Percentiles rank a stretch among this genome's conserved stretches.
These are phyloP conservation scores for Caretta caretta DNA, from an alignment of 2,113 vertebrate genomes.

Conservation along the genomic window DNA sequence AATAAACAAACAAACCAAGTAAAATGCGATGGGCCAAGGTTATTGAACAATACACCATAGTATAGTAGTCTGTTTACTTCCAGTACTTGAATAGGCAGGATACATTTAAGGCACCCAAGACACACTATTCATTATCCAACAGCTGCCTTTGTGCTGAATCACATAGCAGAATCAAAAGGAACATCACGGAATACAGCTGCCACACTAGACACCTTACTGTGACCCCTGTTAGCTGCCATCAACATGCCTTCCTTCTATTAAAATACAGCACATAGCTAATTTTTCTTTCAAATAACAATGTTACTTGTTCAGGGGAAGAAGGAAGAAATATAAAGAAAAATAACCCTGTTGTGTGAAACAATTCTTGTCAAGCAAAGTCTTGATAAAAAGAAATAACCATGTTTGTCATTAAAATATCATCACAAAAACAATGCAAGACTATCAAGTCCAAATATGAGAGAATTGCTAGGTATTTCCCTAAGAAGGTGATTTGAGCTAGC, in stretches of 20 bases:
- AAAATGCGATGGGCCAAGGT: constrained; percentile 7
- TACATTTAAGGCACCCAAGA: constrained; percentile 32
- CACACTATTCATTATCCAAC: constrained; percentile 22
- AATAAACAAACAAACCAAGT: neutral
- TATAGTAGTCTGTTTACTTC: constrained; percentile 42
- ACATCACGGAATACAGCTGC: neutral
- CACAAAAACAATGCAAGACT: constrained; percentile 6
- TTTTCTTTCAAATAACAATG: constrained; percentile 15
- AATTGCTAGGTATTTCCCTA: neutral
- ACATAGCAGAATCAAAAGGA: constrained; percentile 29
- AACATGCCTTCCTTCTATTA: constrained; percentile 42
- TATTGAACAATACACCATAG: constrained; percentile 36
- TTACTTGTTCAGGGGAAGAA: constrained; percentile 24
- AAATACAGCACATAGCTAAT: neutral
- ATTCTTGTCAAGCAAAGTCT: constrained; percentile 17
- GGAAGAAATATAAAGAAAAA: constrained; percentile 24
- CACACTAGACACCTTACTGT: constrained; percentile 13
- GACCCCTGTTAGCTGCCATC: constrained; percentile 23
- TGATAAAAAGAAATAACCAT: constrained; percentile 12
- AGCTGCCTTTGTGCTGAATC: constrained; percentile 37
- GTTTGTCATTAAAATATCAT: constrained; percentile 24
- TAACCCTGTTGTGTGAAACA: constrained; percentile 1
- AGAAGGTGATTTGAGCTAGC: constrained; percentile 27
- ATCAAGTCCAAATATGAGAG: constrained; percentile 2
- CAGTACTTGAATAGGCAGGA: constrained; percentile 31